Evolutionary conservation across 2,888 invertebrate species (phyloP).

Genomic region (Trissolcus japonicus): DNA sequence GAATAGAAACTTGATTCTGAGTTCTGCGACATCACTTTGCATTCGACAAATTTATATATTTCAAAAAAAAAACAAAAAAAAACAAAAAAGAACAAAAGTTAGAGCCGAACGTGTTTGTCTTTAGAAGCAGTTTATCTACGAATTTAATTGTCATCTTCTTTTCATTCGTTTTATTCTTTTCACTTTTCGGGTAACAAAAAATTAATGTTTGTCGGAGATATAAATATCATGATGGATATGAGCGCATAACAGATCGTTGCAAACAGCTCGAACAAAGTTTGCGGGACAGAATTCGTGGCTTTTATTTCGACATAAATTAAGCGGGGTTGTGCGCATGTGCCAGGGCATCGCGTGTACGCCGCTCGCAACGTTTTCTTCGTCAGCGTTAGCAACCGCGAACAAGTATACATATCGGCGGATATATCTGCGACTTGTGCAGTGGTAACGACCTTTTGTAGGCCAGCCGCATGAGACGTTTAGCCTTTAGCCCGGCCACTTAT

Average conservation of each 20-base stretch:
- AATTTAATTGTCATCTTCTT: too few species aligned
- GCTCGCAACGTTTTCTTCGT: slow-evolving; percentile 42
- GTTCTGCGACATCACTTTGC: neutral
- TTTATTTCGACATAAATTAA: slow-evolving; percentile 48
- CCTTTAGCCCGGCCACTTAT: slow-evolving; percentile 60
- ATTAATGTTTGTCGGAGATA: slow-evolving; percentile 4
- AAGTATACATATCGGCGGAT: slow-evolving; percentile 26
- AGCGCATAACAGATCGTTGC: slow-evolving; percentile 9
- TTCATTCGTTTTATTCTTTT: too few species aligned
- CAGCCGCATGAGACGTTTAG: slow-evolving; percentile 61
- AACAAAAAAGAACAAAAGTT: too few species aligned
- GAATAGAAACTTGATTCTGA: neutral
- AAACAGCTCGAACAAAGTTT: slow-evolving; percentile 32
- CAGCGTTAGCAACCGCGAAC: slow-evolving; percentile 38
- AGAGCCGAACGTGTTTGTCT: too few species aligned
- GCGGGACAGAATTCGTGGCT: slow-evolving; percentile 37
- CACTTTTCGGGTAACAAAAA: too few species aligned
- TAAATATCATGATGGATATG: slow-evolving; percentile 21
- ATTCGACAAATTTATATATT: too few species aligned
- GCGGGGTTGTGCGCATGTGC: slow-evolving; percentile 37
- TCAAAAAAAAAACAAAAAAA: too few species aligned
- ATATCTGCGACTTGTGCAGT: slow-evolving; percentile 54
- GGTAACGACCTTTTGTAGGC: slow-evolving; percentile 67
- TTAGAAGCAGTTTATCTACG: too few species aligned
- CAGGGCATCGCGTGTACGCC: slow-evolving; percentile 41